Evolutionary conservation across 2,113 vertebrate genomes (phyloP).

Genomic region (Ciconia maguari): DNA sequence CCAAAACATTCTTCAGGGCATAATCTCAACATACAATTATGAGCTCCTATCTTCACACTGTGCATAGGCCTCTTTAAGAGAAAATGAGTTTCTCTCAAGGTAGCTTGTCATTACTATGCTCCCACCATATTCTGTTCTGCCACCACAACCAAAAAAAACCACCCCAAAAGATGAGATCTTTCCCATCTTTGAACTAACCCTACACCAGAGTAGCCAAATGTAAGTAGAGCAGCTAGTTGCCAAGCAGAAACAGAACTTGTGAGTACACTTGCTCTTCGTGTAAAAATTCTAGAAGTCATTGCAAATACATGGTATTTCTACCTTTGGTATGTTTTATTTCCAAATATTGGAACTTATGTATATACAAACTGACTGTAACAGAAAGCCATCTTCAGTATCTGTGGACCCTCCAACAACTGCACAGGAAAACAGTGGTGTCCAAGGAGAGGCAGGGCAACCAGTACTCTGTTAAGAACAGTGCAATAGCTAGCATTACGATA

Average conservation of each 20-base stretch:
- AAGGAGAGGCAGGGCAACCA: neutral
- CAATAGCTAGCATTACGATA: neutral
- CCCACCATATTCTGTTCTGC: neutral
- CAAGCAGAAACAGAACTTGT: neutral
- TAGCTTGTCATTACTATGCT: neutral
- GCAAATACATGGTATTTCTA: neutral
- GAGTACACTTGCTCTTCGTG: neutral
- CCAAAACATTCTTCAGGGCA: constrained; percentile 1
- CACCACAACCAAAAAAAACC: neutral
- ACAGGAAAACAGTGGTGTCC: neutral
- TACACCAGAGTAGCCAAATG: neutral
- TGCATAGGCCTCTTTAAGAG: neutral
- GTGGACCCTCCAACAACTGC: neutral
- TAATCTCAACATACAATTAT: neutral
- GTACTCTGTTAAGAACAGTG: neutral
- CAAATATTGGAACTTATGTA: neutral
- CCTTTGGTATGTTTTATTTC: neutral
- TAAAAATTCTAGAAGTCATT: neutral
- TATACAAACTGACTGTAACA: neutral
- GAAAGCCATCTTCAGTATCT: neutral
- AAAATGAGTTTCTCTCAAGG: neutral
- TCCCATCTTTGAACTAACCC: neutral
- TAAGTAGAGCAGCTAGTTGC: neutral
- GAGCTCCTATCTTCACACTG: neutral
- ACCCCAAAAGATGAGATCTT: neutral